Percentiles rank a stretch among this genome's conserved stretches.
phyloP scores from a whole-genome alignment of 2,113 vertebrate species.

The Apeltes quadracus region DNA sequence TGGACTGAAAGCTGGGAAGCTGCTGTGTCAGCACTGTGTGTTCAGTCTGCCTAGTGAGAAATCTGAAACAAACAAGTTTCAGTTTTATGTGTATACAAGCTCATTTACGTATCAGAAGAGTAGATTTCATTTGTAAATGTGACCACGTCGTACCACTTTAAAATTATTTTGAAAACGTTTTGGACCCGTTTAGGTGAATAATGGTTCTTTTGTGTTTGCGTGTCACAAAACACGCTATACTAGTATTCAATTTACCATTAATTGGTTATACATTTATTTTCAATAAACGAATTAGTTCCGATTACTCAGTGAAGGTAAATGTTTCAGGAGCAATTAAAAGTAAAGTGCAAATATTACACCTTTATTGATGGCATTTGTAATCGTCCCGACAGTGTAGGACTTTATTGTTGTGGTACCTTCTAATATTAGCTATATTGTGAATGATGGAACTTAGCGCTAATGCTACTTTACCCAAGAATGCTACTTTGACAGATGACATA shows the following conservation, averaged over 20 bases:
- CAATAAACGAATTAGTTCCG: too few relatives aligned
- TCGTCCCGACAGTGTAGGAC: background rate
- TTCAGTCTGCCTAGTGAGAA: background rate
- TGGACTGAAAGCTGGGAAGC: background rate
- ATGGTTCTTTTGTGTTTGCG: too few relatives aligned
- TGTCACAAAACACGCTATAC: too few relatives aligned
- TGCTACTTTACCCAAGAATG: background rate
- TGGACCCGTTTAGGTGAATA: too few relatives aligned
- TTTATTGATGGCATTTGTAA: too few relatives aligned
- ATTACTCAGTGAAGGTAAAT: too few relatives aligned
- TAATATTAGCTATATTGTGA: background rate
- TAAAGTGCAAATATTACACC: too few relatives aligned
- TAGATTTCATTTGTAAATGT: background rate
- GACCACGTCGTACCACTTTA: background rate
- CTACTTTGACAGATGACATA: background rate
- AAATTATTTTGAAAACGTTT: background rate
- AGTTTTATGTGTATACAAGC: background rate
- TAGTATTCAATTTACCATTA: too few relatives aligned
- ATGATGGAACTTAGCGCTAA: background rate
- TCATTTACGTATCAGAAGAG: background rate
- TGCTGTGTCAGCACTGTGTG: background rate
- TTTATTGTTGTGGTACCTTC: background rate
- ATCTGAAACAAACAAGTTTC: background rate
- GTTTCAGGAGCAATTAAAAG: too few relatives aligned
- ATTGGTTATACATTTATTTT: too few relatives aligned